Evolutionary conservation across 37 sponge, comb jelly and placozoan species (phyloP), one percentile per base, ranked within the genome.

Genomic region (Petrosia ficiformis): DNA sequence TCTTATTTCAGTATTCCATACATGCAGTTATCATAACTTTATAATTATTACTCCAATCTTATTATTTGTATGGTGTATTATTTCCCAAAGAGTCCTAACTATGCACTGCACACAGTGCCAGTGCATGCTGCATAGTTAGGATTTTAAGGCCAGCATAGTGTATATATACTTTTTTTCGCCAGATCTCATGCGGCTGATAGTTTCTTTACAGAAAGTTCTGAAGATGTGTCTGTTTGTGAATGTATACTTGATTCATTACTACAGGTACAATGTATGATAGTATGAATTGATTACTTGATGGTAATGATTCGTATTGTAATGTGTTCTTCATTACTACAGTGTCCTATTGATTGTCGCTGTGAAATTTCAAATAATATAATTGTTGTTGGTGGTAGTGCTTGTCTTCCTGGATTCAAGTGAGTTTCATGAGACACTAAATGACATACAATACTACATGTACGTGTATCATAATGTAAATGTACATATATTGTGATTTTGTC

Each of bases 311-410:
- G n/a, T n/a, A n/a, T n/a, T n/a, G n/a, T n/a, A n/a, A n/a, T n/a
- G n/a, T n/a, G n/a, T n/a, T n/a, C n/a, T n/a, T n/a, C n/a, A 67
- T 37, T 3, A 36, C 3, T 42, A 36, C 65, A 92, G 90, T 92
- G 93, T 43, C 76, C 96, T 29, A 82, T 79, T 43, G 96, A 95
- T 64, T 77, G 80, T 24, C 74, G 94, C 0, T 74, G 42, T 19
- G 80, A 80, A 42, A 73, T 95, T 34, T 70, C 75, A 71, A 87
- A 89, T 33, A 95, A 89, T 65, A 89, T 95, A 29, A 60, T 89
- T 35, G 87, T 95, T 25, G 82, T 92, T 26, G 96, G 96, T 39
- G 96, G 96, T 1, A 72, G 60, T 60, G 88, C 87, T 16, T 35
- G 75, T 16, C 73, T 90, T 4, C 77, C 80, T 40, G 94, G 94